Conservation (phyloP, 2,888 invertebrate genomes). For the Antheraea yamamai region DNA sequence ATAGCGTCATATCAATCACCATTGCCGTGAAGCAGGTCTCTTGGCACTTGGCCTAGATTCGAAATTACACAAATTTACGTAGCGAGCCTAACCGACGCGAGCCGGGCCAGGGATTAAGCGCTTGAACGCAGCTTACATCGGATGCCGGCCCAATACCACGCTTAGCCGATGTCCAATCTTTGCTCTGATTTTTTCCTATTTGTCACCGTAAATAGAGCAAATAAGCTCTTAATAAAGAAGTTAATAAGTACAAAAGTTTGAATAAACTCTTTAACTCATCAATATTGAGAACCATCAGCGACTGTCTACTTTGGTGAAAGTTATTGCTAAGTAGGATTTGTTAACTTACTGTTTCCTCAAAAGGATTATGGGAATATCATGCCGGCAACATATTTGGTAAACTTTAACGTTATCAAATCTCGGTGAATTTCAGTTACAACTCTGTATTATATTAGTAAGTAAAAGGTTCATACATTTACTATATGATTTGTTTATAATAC, state of each 20-base stretch:
- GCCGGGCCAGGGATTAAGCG: slow-evolving; percentile 70
- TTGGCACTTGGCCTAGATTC: slow-evolving; percentile 81
- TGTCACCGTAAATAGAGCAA: slow-evolving; percentile 56
- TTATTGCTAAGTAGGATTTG: slow-evolving; percentile 79
- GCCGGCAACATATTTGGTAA: slow-evolving; percentile 59
- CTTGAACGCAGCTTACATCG: slow-evolving; percentile 68
- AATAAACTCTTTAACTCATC: slow-evolving; percentile 73
- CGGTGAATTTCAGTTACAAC: slow-evolving; percentile 12
- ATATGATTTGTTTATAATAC: background rate
- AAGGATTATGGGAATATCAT: slow-evolving; percentile 72
- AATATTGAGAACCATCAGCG: slow-evolving; percentile 75
- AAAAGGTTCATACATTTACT: slow-evolving; percentile 1
- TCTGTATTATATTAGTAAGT: background rate
- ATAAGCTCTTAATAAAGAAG: slow-evolving; percentile 74
- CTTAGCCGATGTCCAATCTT: slow-evolving; percentile 64
- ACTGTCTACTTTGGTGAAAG: slow-evolving; percentile 77
- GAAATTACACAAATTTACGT: slow-evolving; percentile 81
- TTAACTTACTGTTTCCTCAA: slow-evolving; percentile 66
- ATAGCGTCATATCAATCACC: slow-evolving; percentile 78
- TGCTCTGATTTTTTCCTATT: slow-evolving; percentile 52
- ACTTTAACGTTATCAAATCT: slow-evolving; percentile 33
- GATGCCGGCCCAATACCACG: slow-evolving; percentile 68
- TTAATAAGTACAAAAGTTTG: slow-evolving; percentile 78
- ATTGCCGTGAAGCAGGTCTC: slow-evolving; percentile 76
- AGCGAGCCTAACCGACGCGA: slow-evolving; percentile 70